A percentile compares a stretch with the other conserved stretches of the same genome.
Conservation (phyloP, 2,113 vertebrate species). For the Oncorhynchus kisutch region DNA sequence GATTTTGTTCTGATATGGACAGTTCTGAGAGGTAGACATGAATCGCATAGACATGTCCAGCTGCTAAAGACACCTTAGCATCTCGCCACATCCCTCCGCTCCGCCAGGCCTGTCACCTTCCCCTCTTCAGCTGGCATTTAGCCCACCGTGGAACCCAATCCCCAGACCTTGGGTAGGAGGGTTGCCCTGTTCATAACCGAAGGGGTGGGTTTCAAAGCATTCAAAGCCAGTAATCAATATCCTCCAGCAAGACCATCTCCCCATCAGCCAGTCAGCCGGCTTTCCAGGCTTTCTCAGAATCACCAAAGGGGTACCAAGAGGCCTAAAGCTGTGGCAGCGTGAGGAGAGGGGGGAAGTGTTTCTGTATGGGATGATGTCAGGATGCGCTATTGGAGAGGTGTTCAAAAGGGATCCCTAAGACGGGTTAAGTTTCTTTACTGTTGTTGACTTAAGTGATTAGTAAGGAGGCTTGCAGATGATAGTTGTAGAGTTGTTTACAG, state of each 20-base stretch:
- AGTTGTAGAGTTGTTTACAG: background rate
- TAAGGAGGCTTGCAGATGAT: background rate
- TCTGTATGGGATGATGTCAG: background rate
- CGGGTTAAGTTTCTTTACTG: background rate
- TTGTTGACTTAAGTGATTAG: background rate
- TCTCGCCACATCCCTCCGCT: slow-evolving; percentile 34
- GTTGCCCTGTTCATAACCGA: slow-evolving; percentile 58
- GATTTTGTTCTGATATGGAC: background rate
- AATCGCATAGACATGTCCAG: background rate
- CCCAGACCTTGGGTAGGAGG: slow-evolving; percentile 48
- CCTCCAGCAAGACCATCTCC: background rate
- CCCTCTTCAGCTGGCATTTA: slow-evolving; percentile 36
- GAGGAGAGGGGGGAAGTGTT: background rate
- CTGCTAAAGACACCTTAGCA: background rate
- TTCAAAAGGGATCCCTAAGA: background rate
- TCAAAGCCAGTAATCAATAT: slow-evolving; percentile 65
- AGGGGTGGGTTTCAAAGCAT: slow-evolving; percentile 38
- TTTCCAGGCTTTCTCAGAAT: slow-evolving; percentile 41
- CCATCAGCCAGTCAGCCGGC: background rate
- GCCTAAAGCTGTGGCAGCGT: no score
- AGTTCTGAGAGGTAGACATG: background rate
- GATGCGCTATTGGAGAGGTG: background rate
- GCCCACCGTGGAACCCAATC: slow-evolving; percentile 61
- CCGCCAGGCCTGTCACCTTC: slow-evolving; percentile 16
- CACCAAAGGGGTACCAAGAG: background rate